Conservation (phyloP, 2,113 vertebrate species). For the Microcebus tavaratra region DNA sequence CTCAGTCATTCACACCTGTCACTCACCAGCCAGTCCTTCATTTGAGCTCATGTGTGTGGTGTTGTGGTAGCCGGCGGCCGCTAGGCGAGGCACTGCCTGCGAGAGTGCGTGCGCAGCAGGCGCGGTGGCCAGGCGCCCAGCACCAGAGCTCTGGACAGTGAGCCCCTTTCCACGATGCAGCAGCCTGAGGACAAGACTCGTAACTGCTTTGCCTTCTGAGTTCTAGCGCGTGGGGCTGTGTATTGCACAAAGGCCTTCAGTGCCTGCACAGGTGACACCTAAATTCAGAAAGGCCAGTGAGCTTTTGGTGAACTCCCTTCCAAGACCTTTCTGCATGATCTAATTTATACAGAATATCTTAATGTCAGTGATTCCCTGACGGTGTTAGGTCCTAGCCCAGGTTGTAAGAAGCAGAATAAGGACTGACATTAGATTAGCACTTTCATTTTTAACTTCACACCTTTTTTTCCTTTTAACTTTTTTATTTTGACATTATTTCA, state of each 20-base stretch:
- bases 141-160: background rate
- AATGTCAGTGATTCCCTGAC: background rate
- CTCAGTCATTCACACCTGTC: background rate
- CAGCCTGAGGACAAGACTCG: background rate
- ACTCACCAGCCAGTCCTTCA: background rate
- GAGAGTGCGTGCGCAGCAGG: background rate
- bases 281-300: background rate
- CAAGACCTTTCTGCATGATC: background rate
- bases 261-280: background rate
- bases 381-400: background rate
- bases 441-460: background rate
- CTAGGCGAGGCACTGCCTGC: background rate
- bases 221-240: background rate
- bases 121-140: background rate
- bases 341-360: background rate
- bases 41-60: background rate
- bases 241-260: background rate
- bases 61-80: rapidly evolving
- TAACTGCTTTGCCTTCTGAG: background rate
- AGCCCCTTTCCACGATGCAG: background rate
- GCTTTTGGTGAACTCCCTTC: background rate
- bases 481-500: background rate
- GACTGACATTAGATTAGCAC: background rate
- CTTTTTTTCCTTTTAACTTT: background rate
- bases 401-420: background rate